Evolutionary conservation across 2,113 vertebrate species (phyloP).

Genomic region (Oostethus manadensis): DNA sequence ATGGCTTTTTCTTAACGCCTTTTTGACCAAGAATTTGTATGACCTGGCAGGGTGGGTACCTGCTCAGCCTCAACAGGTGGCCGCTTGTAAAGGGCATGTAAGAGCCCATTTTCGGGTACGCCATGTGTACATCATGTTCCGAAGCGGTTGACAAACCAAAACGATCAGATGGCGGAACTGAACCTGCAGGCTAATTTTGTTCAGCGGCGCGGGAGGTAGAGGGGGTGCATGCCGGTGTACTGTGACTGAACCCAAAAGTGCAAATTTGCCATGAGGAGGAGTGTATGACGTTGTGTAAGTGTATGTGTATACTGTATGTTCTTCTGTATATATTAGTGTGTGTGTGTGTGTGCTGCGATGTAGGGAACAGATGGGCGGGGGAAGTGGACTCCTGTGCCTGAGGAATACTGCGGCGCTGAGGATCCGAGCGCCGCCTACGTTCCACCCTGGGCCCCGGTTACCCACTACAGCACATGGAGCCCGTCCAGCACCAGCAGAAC

Average conservation of each 20-base stretch:
- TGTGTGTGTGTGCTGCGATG: slow-evolving; percentile 51
- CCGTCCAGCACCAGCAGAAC: slow-evolving; percentile 62
- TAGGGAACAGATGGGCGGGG: slow-evolving; percentile 73
- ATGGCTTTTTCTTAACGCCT: no score
- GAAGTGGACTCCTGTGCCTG: slow-evolving; percentile 72
- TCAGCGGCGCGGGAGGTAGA: slow-evolving; percentile 30
- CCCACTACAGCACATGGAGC: slow-evolving; percentile 72
- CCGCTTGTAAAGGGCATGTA: background rate
- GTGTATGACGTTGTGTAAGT: slow-evolving; percentile 36
- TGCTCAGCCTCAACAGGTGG: slow-evolving; percentile 3
- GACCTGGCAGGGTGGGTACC: background rate
- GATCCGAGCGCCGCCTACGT: slow-evolving; percentile 74
- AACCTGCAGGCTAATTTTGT: slow-evolving; percentile 46
- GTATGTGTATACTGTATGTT: slow-evolving; percentile 33
- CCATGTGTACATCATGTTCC: background rate
- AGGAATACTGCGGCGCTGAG: slow-evolving; percentile 68
- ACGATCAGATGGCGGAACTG: slow-evolving; percentile 27
- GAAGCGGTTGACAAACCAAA: slow-evolving; percentile 18
- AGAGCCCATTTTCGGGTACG: slow-evolving; percentile 1
- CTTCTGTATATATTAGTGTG: slow-evolving; percentile 35
- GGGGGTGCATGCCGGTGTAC: slow-evolving; percentile 24
- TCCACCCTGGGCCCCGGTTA: slow-evolving; percentile 69
- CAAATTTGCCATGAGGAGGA: slow-evolving; percentile 34
- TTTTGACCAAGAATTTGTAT: no score
- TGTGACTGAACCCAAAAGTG: slow-evolving; percentile 53